A percentile compares a stretch with the other conserved stretches of the same genome.
phyloP scores from a whole-genome alignment of 2,113 vertebrate genomes.

The Felis chaus region DNA sequence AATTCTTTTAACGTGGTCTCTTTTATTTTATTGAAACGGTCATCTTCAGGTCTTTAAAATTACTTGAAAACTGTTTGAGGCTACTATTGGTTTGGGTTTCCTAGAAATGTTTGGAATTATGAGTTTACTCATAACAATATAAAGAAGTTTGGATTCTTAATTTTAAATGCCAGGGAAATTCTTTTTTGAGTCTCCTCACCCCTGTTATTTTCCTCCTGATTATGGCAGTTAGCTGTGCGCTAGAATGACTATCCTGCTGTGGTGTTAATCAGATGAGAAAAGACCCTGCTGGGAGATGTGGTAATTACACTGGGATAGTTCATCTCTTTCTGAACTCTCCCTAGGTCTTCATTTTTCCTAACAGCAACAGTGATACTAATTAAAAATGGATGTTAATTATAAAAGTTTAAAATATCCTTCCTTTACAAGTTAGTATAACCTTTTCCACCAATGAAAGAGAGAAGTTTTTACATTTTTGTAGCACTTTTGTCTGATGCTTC shows the following conservation, averaged over 20 bases:
- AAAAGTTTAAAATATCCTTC: constrained; percentile 69
- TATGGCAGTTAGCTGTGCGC: constrained; percentile 58
- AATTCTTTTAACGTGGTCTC: not conserved
- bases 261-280: constrained; percentile 79
- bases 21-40: not conserved
- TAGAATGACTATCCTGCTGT: constrained; percentile 64
- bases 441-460: not conserved
- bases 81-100: not conserved
- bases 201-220: constrained; percentile 67
- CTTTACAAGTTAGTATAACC: constrained; percentile 63
- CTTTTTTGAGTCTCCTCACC: constrained; percentile 52
- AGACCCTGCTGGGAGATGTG: constrained; percentile 77
- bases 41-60: not conserved
- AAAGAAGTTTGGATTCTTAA: constrained; percentile 47
- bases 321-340: constrained; percentile 78
- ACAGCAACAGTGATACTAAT: constrained; percentile 75
- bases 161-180: constrained; percentile 49
- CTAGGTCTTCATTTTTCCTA: constrained; percentile 76
- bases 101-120: not conserved
- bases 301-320: constrained; percentile 79
- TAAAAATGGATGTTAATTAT: constrained; percentile 81
- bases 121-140: not conserved
- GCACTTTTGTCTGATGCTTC: not conserved
- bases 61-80: not conserved
- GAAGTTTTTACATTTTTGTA: not conserved